Evolutionary conservation across 64 coral and sea anemone species (phyloP), one percentile per base, ranked within the genome.

Genomic region (Pocillopora damicornis): DNA sequence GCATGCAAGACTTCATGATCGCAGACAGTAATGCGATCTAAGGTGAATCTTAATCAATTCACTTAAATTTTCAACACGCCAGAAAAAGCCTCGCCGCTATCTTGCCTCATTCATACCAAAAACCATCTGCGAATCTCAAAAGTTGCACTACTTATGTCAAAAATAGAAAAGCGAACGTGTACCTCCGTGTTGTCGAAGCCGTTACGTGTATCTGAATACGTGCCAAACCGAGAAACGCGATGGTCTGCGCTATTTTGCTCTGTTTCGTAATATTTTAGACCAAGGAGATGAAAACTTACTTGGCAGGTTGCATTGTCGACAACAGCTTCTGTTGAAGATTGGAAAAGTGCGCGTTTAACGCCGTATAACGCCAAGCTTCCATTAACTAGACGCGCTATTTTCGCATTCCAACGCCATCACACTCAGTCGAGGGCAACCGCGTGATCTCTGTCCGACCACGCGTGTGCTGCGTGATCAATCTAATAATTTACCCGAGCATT

Each of bases 351-450:
- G 81, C 15, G 20, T 85, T 72, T 72, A 85, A 85, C 81, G 81
- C 65, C 18, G 18, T 85, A n/a, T 72, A 72, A 71, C 63, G 81
- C 81, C 80, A 83, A 22, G 63, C 80, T 68, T 83, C 80, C 64
- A 85, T 85, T 9, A 20, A 38, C 79, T n/a, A 67, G 72, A 72
- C 81, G 37, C 69, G 69, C 11, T 22, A 36, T 35, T 20, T 8
- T 38, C 66, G 38, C 12, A 15, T 42, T 83, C 80, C 18, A 30
- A 11, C 67, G 80, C 80, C 63, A 83, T 83, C 77, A 79, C 63
- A 60, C 22, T 25, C 11, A 15, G 1, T 11, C 30, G 60, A 57
- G 62, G 59, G 9, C 5, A 1, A 37, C 17, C 81, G 62, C 81
- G 65, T 85, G 81, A 85, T 65, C 81, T 57, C 2, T 37, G 65